phyloP scores from a whole-genome alignment of 2,888 invertebrate genomes.

The Neocrepidodera transversa region DNA sequence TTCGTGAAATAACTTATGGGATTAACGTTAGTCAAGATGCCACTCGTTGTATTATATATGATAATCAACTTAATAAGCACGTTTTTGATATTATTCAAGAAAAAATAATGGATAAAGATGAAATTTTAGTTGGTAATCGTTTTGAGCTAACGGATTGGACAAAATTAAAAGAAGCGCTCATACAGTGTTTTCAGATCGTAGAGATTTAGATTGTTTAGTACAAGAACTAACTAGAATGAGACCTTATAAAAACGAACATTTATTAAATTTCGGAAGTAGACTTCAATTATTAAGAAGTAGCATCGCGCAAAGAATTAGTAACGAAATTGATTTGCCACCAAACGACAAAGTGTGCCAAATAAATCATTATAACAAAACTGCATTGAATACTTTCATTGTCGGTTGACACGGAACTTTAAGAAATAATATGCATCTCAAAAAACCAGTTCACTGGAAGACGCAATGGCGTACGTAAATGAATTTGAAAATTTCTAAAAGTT shows the following conservation, averaged over 20 bases:
- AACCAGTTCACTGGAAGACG: background rate
- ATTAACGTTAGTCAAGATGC: no score
- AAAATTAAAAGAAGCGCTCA: no score
- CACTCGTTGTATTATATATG: no score
- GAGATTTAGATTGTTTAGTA: constrained; percentile 11
- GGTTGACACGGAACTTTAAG: background rate
- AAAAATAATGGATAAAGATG: no score
- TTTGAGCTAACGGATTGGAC: no score
- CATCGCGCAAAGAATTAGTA: background rate
- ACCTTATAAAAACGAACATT: constrained; percentile 6
- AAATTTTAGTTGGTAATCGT: no score
- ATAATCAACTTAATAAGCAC: no score
- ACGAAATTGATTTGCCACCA: background rate
- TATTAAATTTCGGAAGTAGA: constrained; percentile 14
- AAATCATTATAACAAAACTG: constrained; percentile 3
- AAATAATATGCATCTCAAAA: constrained; percentile 1
- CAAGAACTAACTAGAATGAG: constrained; percentile 2
- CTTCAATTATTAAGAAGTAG: constrained; percentile 5
- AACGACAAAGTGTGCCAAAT: background rate
- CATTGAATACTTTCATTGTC: background rate
- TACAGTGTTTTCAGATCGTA: constrained; percentile 4
- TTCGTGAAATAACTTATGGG: no score
- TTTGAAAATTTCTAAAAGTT: background rate
- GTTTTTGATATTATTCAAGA: no score
- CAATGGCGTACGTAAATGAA: background rate